Conservation (phyloP, 2,797 vertebrate genomes). For the Acomys russatus region DNA sequence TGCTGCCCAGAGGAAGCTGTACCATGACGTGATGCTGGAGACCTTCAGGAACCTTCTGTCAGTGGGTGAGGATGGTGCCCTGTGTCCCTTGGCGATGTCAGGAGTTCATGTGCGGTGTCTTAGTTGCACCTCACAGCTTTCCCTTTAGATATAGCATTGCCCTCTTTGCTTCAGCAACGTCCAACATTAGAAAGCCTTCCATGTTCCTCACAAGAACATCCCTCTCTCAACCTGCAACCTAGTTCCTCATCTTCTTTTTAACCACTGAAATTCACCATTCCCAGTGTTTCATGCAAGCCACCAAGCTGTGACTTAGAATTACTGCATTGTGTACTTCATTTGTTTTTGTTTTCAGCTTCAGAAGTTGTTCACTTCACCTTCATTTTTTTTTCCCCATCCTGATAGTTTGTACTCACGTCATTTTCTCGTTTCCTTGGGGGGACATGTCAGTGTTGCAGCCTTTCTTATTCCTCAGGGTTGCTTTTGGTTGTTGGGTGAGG, state of each 20-base stretch:
- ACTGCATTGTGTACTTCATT: not conserved
- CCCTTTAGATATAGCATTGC: not conserved
- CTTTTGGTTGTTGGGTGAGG: not conserved
- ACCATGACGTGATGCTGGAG: too few relatives aligned
- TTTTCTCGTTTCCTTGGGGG: not conserved
- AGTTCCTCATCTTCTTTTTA: not conserved
- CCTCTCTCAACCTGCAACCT: not conserved
- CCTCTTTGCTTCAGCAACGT: not conserved
- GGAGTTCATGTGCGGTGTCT: not conserved
- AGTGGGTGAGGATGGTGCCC: not conserved
- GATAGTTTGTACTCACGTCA: not conserved
- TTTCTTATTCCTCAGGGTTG: not conserved
- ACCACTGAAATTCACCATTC: not conserved
- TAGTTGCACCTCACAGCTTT: not conserved
- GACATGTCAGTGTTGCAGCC: not conserved
- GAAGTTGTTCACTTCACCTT: not conserved
- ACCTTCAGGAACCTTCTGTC: too few relatives aligned
- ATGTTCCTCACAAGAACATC: not conserved
- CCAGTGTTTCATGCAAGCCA: not conserved
- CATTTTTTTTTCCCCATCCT: accelerated
- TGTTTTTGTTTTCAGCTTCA: not conserved
- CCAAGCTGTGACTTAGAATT: not conserved
- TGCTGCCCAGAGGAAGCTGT: too few relatives aligned
- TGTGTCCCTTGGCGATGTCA: not conserved
- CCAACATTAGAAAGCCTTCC: not conserved